phyloP scores from a whole-genome alignment of 1,140 invertebrate species.

The Eueides isabella region DNA sequence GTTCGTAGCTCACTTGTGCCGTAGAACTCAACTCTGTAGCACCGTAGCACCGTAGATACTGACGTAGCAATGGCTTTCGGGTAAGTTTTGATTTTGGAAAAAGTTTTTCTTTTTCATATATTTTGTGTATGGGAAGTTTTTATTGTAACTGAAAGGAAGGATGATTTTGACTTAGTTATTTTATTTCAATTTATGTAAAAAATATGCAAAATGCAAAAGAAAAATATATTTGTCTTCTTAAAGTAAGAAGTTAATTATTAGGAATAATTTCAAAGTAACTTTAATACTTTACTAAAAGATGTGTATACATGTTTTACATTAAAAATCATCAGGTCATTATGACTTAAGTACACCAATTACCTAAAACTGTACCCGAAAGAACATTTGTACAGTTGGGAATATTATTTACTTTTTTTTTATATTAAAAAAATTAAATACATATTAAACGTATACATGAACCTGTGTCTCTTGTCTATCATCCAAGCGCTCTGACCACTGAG shows the following conservation, averaged over 20 bases:
- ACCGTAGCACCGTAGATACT: constrained; percentile 41
- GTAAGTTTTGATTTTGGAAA: constrained; percentile 49
- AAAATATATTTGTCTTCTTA: not conserved
- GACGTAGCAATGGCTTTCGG: constrained; percentile 60
- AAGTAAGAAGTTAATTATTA: too few species aligned
- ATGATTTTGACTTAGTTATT: not conserved
- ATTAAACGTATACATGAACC: not conserved
- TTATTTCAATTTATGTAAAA: too few species aligned
- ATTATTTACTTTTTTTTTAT: not conserved
- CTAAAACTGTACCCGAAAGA: too few species aligned
- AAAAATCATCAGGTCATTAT: too few species aligned
- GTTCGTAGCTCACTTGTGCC: constrained; percentile 54
- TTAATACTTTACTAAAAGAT: not conserved
- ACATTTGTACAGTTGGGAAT: too few species aligned
- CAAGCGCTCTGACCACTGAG: too few species aligned
- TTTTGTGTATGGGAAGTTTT: not conserved
- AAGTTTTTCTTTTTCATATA: constrained; percentile 1
- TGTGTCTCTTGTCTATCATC: too few species aligned
- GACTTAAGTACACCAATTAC: too few species aligned
- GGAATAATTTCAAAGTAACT: not conserved
- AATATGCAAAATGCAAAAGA: too few species aligned
- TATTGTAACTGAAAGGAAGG: not conserved
- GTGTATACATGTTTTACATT: too few species aligned
- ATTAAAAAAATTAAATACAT: not conserved
- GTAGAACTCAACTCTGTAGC: constrained; percentile 44